phyloP scores from a whole-genome alignment of 1,140 invertebrate species.

The Euwallacea fornicatus region DNA sequence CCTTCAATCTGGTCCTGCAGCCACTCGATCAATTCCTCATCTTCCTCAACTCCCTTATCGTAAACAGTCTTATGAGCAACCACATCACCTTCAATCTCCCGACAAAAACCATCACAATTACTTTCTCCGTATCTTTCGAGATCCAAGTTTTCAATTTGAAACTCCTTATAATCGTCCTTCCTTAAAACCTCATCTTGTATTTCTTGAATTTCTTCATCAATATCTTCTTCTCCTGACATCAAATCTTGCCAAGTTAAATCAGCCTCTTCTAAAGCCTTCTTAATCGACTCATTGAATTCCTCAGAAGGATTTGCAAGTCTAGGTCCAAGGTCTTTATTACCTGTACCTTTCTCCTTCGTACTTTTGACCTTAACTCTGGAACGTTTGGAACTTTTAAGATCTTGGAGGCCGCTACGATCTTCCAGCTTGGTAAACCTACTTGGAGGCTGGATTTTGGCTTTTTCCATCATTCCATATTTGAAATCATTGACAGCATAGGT shows the following conservation, averaged over 20 bases:
- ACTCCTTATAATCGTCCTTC: background rate
- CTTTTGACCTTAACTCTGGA: slow-evolving; percentile 7
- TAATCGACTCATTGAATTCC: slow-evolving; percentile 17
- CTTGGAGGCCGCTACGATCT: background rate
- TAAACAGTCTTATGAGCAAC: background rate
- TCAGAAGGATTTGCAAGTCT: slow-evolving; percentile 12
- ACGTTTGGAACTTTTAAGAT: background rate
- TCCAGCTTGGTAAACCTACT: slow-evolving; percentile 14
- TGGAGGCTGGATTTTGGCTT: slow-evolving; percentile 22
- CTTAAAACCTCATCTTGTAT: slow-evolving; percentile 14
- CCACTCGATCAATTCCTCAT: slow-evolving; percentile 18
- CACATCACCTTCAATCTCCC: slow-evolving; percentile 23
- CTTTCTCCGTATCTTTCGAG: background rate
- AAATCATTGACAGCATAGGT: slow-evolving; percentile 12
- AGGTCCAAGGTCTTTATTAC: background rate
- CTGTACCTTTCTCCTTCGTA: slow-evolving; percentile 19
- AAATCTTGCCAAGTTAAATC: slow-evolving; percentile 27
- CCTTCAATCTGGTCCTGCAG: slow-evolving; percentile 28
- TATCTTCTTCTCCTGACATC: slow-evolving; percentile 24
- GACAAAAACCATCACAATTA: slow-evolving; percentile 10
- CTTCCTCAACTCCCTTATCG: slow-evolving; percentile 20
- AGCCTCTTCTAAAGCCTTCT: slow-evolving; percentile 22
- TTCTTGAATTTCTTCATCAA: slow-evolving; percentile 19
- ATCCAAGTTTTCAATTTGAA: background rate
- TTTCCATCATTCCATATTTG: slow-evolving; percentile 28